Percentiles rank a stretch among this genome's conserved stretches.
phyloP scores from a whole-genome alignment of 2,113 vertebrate genomes.

The Romanogobio albipinnatus region DNA sequence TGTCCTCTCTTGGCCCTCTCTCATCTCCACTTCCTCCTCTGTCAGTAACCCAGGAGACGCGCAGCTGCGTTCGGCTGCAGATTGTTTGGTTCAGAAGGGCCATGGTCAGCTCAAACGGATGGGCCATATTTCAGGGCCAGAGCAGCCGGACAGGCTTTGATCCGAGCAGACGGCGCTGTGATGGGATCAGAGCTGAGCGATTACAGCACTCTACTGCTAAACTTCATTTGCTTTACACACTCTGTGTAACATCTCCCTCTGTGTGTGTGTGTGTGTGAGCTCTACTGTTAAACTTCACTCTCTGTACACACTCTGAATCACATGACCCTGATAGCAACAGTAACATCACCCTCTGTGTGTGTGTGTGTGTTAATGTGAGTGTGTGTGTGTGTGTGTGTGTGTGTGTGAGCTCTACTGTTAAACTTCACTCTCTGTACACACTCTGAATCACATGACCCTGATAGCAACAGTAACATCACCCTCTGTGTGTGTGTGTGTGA shows the following conservation, averaged over 20 bases:
- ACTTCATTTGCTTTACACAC: background rate
- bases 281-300: no score
- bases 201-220: background rate
- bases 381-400: no score
- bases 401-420: background rate
- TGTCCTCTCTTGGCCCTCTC: background rate
- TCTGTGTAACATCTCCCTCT: background rate
- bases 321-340: no score
- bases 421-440: no score
- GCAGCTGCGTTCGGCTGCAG: background rate
- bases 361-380: no score
- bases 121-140: constrained; percentile 65
- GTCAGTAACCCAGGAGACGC: constrained; percentile 40
- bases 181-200: constrained; percentile 37
- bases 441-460: no score
- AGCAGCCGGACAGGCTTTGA: constrained; percentile 67
- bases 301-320: no score
- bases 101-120: constrained; percentile 55
- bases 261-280: background rate
- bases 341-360: no score
- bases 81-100: constrained; percentile 51
- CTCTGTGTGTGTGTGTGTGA: no score
- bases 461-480: no score
- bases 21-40: constrained; percentile 12
- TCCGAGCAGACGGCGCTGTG: constrained; percentile 53